These are phyloP conservation scores for Columba janthina DNA, from an alignment of 2,113 vertebrate species.

Conservation along the genomic window DNA sequence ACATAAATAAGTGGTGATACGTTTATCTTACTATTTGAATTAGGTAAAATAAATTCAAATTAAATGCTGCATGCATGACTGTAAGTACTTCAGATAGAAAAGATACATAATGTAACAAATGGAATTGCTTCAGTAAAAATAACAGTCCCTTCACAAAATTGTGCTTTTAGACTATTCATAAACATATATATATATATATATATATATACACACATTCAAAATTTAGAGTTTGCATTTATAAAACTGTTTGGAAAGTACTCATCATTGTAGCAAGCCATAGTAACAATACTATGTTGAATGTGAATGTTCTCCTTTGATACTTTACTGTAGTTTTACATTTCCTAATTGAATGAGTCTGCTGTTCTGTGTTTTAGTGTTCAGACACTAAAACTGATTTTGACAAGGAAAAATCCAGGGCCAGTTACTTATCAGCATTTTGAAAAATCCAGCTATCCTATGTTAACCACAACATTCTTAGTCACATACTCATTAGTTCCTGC, in stretches of 20 bases:
- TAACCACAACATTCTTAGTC: background rate
- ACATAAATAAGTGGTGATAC: background rate
- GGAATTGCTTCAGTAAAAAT: background rate
- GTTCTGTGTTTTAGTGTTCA: background rate
- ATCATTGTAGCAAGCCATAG: background rate
- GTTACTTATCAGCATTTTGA: background rate
- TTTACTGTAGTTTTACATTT: background rate
- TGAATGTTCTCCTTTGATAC: background rate
- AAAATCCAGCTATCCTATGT: background rate
- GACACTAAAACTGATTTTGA: background rate
- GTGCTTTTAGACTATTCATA: background rate
- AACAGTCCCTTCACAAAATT: background rate
- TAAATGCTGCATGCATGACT: background rate
- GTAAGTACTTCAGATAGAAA: background rate
- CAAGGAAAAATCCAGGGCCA: background rate
- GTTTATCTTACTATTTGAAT: background rate
- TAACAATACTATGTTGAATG: background rate
- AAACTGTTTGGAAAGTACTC: background rate
- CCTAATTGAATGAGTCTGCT: background rate
- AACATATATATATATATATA: background rate
- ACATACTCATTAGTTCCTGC: background rate
- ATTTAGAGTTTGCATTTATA: background rate
- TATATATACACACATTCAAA: background rate
- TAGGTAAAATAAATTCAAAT: background rate
- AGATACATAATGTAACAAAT: background rate